Base-by-base conservation (phyloP, 2,113 vertebrate species). In the Eptesicus fuscus region DNA sequence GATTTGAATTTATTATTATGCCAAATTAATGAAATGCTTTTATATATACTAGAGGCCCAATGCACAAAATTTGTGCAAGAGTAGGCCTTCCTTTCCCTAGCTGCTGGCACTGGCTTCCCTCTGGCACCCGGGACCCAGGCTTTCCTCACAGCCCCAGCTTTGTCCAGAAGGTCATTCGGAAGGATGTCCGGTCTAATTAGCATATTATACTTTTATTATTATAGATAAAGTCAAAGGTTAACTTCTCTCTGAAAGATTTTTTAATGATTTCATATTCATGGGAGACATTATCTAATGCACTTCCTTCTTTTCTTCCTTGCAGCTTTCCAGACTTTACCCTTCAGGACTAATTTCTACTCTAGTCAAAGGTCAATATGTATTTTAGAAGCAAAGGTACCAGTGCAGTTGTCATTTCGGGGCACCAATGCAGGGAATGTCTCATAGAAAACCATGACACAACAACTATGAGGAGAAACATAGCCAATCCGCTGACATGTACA, bases 281-380 rank as follows among this genome's bases (percentile, higher is more conserved):
- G 47, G 65, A 91, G 49, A 87, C 63, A 83, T 91, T 83, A 86
- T 53, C 53, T 96, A 93, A 93, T 20, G 22, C 3, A 25, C 9
- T 79, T 44, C 53, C 79, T 47, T 88, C 92, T 92, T 61, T 94
- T 40, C 51, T 56, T 28, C 40, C 87, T 86, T 71, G 49, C 3
- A 82, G 23, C 49, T 90, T 94, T 89, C 35, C 65, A 93, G 28
- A 87, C 49, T 84, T 92, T 49, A 40, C 35, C 23, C 82, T 84
- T 59, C 32, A 51, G 32, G 84, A 47, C 47, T 76, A 70, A 92
- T 82, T 47, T 95, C 59, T 85, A 49, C 65, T 90, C 87, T 80
- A 76, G 37, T 76, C 42, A 56, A 83, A 65, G 13, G 37, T 79
- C 71, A 56, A 23, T 88, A 83, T 78, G 88, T 87, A 56, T 80